Evolutionary conservation across 2,113 vertebrate species (phyloP).

Genomic region (Macrotis lagotis): DNA sequence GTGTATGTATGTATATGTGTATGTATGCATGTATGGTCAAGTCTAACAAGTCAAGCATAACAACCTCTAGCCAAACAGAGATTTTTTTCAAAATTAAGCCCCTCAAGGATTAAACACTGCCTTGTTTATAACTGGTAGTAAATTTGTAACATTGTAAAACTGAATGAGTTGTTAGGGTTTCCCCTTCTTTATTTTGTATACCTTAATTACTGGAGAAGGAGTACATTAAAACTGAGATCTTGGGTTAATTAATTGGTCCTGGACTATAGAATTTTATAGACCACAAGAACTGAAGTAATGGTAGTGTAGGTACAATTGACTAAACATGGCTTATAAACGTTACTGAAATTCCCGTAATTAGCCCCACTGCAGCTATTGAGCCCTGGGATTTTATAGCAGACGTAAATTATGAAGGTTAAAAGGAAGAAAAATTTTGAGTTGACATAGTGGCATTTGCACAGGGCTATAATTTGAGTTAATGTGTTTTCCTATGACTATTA

Average conservation of each 20-base stretch:
- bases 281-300: slow-evolving; percentile 74
- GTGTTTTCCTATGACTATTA: slow-evolving; percentile 78
- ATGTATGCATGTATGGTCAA: background rate
- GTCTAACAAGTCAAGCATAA: background rate
- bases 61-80: background rate
- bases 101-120: slow-evolving; percentile 37
- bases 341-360: slow-evolving; percentile 81
- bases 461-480: slow-evolving; percentile 79
- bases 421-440: slow-evolving; percentile 79
- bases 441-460: slow-evolving; percentile 78
- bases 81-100: slow-evolving; percentile 45
- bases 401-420: slow-evolving; percentile 82
- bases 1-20: too few relatives aligned
- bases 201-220: slow-evolving; percentile 77
- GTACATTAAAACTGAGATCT: slow-evolving; percentile 73
- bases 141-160: slow-evolving; percentile 71
- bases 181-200: slow-evolving; percentile 63
- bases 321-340: slow-evolving; percentile 79
- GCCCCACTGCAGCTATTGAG: slow-evolving; percentile 76
- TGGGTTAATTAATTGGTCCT: slow-evolving; percentile 77
- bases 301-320: slow-evolving; percentile 74
- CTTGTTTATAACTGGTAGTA: slow-evolving; percentile 61
- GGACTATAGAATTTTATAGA: slow-evolving; percentile 74
- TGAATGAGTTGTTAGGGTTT: slow-evolving; percentile 53
- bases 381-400: slow-evolving; percentile 72